Percentiles rank a stretch among this genome's conserved stretches.
phyloP scores from a whole-genome alignment of 2,113 vertebrate species.

The Gymnobelideus leadbeateri region DNA sequence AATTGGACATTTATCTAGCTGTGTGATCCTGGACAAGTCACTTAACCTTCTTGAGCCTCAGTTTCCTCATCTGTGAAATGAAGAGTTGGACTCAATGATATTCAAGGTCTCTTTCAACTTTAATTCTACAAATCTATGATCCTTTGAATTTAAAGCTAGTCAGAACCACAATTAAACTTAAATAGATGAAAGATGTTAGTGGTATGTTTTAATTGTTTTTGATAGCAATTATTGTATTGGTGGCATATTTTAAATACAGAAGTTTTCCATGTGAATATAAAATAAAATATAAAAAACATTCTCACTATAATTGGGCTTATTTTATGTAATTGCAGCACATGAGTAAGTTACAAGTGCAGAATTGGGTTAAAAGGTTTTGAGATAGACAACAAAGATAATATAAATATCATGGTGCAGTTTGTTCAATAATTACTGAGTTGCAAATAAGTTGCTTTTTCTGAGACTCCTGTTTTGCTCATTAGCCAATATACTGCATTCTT shows the following conservation, averaged over 20 bases:
- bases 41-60: not conserved
- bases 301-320: not conserved
- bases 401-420: not conserved
- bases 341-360: not conserved
- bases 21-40: not conserved
- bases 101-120: not conserved
- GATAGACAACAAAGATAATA: no score
- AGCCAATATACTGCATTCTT: not conserved
- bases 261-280: not conserved
- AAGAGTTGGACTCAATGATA: not conserved
- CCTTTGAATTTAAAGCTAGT: not conserved
- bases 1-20: no score
- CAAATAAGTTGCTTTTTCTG: not conserved
- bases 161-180: not conserved
- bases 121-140: not conserved
- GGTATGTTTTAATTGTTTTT: not conserved
- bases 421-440: not conserved
- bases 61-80: not conserved
- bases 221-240: not conserved
- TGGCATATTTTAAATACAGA: not conserved
- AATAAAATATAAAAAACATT: no score
- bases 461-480: not conserved
- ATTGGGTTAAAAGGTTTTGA: not conserved
- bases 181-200: not conserved
- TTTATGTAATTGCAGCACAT: not conserved